Conservation (phyloP, 2,113 vertebrate species). For the Craseonycteris thonglongyai region DNA sequence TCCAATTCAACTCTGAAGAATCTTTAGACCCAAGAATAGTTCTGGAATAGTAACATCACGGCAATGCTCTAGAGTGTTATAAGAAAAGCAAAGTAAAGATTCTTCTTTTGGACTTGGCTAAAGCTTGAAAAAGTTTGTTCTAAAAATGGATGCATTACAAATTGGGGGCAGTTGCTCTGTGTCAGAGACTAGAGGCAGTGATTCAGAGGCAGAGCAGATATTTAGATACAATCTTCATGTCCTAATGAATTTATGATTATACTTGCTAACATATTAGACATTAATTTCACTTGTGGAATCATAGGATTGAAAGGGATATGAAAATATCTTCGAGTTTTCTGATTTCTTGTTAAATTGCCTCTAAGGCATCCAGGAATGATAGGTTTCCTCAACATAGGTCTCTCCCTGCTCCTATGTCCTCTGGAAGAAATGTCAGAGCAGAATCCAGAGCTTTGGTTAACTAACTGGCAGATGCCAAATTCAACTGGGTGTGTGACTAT, state of each 20-base stretch:
- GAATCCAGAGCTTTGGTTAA: neutral
- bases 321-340: neutral
- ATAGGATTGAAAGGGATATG: neutral
- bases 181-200: neutral
- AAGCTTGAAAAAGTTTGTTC: neutral
- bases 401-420: neutral
- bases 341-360: neutral
- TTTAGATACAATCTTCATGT: neutral
- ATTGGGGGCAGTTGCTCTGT: neutral
- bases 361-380: neutral
- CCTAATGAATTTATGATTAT: neutral
- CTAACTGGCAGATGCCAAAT: neutral
- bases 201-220: neutral
- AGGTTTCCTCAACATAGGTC: neutral
- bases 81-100: conserved; percentile 14
- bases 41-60: conserved; percentile 9
- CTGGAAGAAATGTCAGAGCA: neutral
- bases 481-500: neutral
- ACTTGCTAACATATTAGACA: neutral
- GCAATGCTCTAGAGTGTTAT: neutral
- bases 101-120: neutral
- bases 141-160: conserved; percentile 17
- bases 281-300: neutral
- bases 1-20: neutral
- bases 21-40: neutral